These are phyloP conservation scores for Parauchenoglanis punctatus DNA, from an alignment of 2,797 vertebrate genomes.

Conservation along the genomic window DNA sequence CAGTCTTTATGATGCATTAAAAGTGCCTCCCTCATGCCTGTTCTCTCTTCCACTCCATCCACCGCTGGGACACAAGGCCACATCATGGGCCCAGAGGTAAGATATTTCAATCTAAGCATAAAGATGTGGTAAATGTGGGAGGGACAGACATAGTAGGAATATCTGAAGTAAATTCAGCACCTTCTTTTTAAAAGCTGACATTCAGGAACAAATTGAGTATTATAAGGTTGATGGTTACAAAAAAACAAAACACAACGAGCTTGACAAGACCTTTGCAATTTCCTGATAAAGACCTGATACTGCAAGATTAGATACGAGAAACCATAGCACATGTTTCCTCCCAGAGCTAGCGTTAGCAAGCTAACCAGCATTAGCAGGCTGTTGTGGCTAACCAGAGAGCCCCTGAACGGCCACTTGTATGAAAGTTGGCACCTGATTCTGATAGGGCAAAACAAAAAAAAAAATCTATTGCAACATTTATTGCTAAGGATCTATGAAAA, in stretches of 20 bases:
- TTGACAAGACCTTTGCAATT: background rate
- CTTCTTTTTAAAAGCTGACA: constrained; percentile 12
- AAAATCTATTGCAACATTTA: background rate
- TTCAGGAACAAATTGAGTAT: constrained; percentile 22
- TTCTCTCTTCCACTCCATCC: constrained; percentile 29
- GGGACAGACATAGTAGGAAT: background rate
- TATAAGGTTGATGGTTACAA: background rate
- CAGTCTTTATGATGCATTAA: constrained; percentile 55
- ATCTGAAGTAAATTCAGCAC: too few relatives aligned
- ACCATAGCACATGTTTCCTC: background rate
- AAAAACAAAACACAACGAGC: background rate
- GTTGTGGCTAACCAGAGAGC: background rate
- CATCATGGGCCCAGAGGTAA: constrained; percentile 46
- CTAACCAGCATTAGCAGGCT: background rate
- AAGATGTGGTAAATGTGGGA: background rate
- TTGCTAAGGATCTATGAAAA: background rate
- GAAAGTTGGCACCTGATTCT: background rate
- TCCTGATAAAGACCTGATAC: background rate
- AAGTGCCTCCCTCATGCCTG: constrained; percentile 51
- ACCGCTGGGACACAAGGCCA: constrained; percentile 24
- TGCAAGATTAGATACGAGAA: background rate
- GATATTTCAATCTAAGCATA: constrained; percentile 26
- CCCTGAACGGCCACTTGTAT: background rate
- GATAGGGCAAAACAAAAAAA: background rate
- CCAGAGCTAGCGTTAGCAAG: background rate